Conservation (phyloP, 2,888 invertebrate species). For the Carcina quercana region DNA sequence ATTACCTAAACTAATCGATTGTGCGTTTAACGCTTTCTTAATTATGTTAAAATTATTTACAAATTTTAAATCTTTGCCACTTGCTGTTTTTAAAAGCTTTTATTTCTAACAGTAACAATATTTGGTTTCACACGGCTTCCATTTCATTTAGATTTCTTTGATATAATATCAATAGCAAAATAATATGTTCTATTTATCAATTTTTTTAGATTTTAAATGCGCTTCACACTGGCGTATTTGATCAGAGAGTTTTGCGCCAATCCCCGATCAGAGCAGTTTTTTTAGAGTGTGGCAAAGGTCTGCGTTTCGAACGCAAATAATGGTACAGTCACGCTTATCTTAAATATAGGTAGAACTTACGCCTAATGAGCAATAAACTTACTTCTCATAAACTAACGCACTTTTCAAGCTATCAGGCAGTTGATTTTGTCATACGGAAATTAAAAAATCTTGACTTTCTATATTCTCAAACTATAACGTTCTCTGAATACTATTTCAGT, state of each 20-base stretch:
- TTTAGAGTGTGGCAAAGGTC: slow-evolving; percentile 35
- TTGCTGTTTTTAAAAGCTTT: slow-evolving; percentile 30
- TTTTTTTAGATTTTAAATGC: slow-evolving; percentile 12
- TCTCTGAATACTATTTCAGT: too few species aligned
- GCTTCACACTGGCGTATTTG: slow-evolving; percentile 20
- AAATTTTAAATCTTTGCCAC: slow-evolving; percentile 42
- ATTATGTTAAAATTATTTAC: slow-evolving; percentile 40
- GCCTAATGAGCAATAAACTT: too few species aligned
- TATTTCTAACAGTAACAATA: slow-evolving; percentile 23
- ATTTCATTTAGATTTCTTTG: slow-evolving; percentile 36
- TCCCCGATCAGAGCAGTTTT: too few species aligned
- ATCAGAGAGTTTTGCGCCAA: too few species aligned
- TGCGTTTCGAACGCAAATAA: slow-evolving; percentile 54
- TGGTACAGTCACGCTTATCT: slow-evolving; percentile 53
- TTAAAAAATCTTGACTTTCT: too few species aligned
- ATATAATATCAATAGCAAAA: too few species aligned
- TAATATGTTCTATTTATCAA: slow-evolving; percentile 16
- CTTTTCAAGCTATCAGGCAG: too few species aligned
- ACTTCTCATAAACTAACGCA: too few species aligned
- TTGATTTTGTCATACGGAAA: too few species aligned
- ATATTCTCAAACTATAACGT: too few species aligned
- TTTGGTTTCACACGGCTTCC: slow-evolving; percentile 26
- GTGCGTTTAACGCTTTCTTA: slow-evolving; percentile 51
- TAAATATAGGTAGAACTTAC: slow-evolving; percentile 10
- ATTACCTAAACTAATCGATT: slow-evolving; percentile 25